phyloP scores from a whole-genome alignment of 1,140 invertebrate species.

The Drosophila pallidifrons region DNA sequence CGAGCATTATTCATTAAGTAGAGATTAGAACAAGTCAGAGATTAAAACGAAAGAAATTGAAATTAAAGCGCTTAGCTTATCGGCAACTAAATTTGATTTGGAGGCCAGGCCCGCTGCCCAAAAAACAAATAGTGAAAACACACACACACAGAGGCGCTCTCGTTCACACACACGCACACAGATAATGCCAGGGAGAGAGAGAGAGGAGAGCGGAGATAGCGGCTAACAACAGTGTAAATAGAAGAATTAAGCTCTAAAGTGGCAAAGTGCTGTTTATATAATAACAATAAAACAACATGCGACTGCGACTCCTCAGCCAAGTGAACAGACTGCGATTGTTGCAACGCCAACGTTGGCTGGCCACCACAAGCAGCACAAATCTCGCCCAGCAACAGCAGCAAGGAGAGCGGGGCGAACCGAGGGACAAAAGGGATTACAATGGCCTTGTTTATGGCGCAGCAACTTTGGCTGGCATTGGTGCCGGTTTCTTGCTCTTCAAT shows the following conservation, averaged over 20 bases:
- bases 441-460: slow-evolving; percentile 11
- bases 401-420: neutral
- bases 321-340: slow-evolving; percentile 15
- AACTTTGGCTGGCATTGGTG: slow-evolving; percentile 37
- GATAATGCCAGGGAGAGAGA: slow-evolving; percentile 13
- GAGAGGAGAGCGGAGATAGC: neutral
- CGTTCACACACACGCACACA: neutral
- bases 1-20: neutral
- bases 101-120: slow-evolving; percentile 26
- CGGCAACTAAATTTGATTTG: slow-evolving; percentile 6
- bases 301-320: slow-evolving; percentile 17
- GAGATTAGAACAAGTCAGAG: slow-evolving; percentile 3
- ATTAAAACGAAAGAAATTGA: slow-evolving; percentile 16
- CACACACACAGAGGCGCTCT: neutral
- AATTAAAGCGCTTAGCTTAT: slow-evolving; percentile 34
- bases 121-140: slow-evolving; percentile 15
- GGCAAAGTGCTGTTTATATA: slow-evolving; percentile 24
- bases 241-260: slow-evolving; percentile 20
- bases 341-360: slow-evolving; percentile 17
- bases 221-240: slow-evolving; percentile 1
- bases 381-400: neutral
- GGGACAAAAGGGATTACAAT: neutral
- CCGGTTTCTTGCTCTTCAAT: slow-evolving; percentile 44
- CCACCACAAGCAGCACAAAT: neutral
- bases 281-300: slow-evolving; percentile 24